Evolutionary conservation across 2,888 invertebrate genomes (phyloP).

Genomic region (Trissonchulus latispiculum): DNA sequence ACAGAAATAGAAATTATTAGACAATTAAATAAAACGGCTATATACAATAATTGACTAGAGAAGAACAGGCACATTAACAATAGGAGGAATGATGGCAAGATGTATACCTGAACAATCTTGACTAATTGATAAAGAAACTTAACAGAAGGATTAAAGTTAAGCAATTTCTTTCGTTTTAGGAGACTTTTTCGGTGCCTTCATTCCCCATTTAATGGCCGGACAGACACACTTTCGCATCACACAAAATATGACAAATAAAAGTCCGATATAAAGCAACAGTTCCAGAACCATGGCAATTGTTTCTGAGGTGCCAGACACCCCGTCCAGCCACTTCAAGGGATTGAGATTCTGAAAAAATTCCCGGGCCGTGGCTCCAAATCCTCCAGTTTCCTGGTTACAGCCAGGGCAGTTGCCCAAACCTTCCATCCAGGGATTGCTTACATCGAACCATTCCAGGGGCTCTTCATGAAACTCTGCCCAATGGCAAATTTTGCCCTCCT

Average conservation of each 20-base stretch:
- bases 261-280: background rate
- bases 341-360: background rate
- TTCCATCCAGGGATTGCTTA: background rate
- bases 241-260: background rate
- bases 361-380: background rate
- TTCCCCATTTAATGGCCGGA: conserved; percentile 3
- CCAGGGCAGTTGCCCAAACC: background rate
- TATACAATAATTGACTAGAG: too few relatives aligned
- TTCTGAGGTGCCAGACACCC: conserved; percentile 2
- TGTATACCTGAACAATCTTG: too few relatives aligned
- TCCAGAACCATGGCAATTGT: conserved; percentile 1
- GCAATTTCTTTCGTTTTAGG: too few relatives aligned
- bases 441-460: background rate
- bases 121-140: too few relatives aligned
- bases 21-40: too few relatives aligned
- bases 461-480: background rate
- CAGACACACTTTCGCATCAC: background rate
- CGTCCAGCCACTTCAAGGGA: conserved; percentile 16
- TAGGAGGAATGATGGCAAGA: too few relatives aligned
- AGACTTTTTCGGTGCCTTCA: background rate
- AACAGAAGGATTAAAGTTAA: too few relatives aligned
- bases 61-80: too few relatives aligned
- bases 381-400: conserved; percentile 8
- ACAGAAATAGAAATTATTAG: too few relatives aligned
- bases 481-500: background rate